Conservation (phyloP, 2,888 invertebrate species). For the Lypha dubia region DNA sequence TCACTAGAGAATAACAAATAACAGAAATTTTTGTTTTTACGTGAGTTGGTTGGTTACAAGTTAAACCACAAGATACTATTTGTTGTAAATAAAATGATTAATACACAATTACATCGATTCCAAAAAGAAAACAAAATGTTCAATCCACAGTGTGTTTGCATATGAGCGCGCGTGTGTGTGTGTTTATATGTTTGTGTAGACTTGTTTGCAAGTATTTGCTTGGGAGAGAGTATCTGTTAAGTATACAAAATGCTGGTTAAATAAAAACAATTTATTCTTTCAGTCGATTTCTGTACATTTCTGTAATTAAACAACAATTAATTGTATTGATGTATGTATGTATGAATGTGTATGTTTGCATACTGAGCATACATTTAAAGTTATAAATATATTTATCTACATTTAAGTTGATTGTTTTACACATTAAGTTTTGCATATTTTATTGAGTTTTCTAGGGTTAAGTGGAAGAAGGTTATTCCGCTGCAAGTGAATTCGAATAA, state of each 20-base stretch:
- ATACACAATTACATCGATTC: conserved; percentile 49
- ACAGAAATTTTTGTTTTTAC: background rate
- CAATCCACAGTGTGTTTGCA: background rate
- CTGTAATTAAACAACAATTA: conserved; percentile 71
- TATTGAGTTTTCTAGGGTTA: conserved; percentile 14
- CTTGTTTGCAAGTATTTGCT: background rate
- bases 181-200: background rate
- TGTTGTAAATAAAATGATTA: conserved; percentile 63
- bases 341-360: conserved; percentile 5
- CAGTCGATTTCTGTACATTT: conserved; percentile 41
- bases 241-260: conserved; percentile 39
- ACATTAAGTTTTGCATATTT: conserved; percentile 18
- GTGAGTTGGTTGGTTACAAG: conserved; percentile 19
- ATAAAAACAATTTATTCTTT: conserved; percentile 52
- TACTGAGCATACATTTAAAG: background rate
- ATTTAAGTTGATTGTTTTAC: conserved; percentile 22
- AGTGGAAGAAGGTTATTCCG: background rate
- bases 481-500: too few species aligned
- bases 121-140: conserved; percentile 26
- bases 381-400: conserved; percentile 3
- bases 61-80: conserved; percentile 39
- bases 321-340: conserved; percentile 54
- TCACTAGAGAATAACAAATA: conserved; percentile 28
- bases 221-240: conserved; percentile 23
- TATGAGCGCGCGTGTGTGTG: background rate